Conservation (phyloP, 2,888 invertebrate species). For the Protophormia terraenovae region DNA sequence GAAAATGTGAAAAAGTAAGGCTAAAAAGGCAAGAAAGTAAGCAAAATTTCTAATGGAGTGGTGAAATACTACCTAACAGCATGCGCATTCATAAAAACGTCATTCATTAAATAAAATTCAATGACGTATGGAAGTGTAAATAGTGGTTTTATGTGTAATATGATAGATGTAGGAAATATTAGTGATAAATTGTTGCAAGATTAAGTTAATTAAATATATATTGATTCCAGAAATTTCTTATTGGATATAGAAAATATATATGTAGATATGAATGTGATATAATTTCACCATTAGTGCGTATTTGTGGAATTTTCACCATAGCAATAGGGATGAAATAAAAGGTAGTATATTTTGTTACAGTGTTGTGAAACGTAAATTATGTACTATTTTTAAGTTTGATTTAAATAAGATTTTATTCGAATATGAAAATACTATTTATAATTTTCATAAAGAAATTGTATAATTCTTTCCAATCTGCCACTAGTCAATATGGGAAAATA, state of each 20-base stretch:
- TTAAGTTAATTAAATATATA: neutral
- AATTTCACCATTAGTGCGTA: slow-evolving; percentile 57
- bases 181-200: neutral
- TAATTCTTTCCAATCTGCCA: too few species aligned
- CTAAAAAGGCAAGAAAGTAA: slow-evolving; percentile 52
- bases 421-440: too few species aligned
- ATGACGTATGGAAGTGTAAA: slow-evolving; percentile 12
- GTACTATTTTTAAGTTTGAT: neutral
- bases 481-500: too few species aligned
- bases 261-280: neutral
- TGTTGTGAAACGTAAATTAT: neutral
- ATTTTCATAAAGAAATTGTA: too few species aligned
- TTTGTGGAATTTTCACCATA: slow-evolving; percentile 46
- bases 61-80: slow-evolving; percentile 13
- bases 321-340: slow-evolving; percentile 6
- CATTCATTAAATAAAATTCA: neutral
- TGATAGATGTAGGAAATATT: neutral
- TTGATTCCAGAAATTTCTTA: slow-evolving; percentile 37
- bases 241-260: neutral
- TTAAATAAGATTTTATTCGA: neutral
- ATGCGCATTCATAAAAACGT: slow-evolving; percentile 22
- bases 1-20: slow-evolving; percentile 27
- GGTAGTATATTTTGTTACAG: slow-evolving; percentile 7
- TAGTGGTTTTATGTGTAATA: neutral
- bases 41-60: slow-evolving; percentile 36